phyloP scores from a whole-genome alignment of 1,140 invertebrate genomes.

The Piezodorus guildinii region DNA sequence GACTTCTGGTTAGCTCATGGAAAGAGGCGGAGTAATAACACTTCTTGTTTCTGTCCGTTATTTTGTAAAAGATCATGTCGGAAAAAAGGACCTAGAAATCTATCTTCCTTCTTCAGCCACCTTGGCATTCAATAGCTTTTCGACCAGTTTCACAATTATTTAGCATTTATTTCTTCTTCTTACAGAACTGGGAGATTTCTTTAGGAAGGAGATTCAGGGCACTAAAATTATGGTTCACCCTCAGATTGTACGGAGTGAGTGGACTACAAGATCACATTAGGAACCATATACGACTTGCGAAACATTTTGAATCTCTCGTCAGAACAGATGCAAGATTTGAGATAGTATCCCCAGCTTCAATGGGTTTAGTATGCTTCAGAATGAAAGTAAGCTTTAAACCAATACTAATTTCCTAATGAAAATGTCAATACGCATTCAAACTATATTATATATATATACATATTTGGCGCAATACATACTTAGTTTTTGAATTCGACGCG shows the following conservation, averaged over 20 bases:
- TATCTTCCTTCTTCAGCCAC: too few relatives aligned
- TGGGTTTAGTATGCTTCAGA: slow-evolving; percentile 83
- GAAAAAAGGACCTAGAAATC: too few relatives aligned
- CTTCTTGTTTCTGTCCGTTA: too few relatives aligned
- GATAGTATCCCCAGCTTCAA: slow-evolving; percentile 50
- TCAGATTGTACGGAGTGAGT: slow-evolving; percentile 69
- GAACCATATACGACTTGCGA: slow-evolving; percentile 58
- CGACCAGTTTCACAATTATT: too few relatives aligned
- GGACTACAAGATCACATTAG: slow-evolving; percentile 70
- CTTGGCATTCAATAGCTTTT: too few relatives aligned
- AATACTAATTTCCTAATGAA: too few relatives aligned
- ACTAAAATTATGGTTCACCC: slow-evolving; percentile 88
- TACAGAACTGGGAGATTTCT: slow-evolving; percentile 89
- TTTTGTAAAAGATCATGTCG: too few relatives aligned
- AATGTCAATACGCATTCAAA: background rate
- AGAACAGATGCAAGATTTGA: slow-evolving; percentile 63
- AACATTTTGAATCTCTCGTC: slow-evolving; percentile 61
- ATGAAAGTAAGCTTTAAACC: slow-evolving; percentile 44
- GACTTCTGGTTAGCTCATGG: too few relatives aligned
- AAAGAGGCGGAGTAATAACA: too few relatives aligned
- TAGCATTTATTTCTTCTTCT: slow-evolving; percentile 15
- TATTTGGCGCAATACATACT: too few relatives aligned
- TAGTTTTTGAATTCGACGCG: too few relatives aligned
- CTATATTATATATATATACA: too few relatives aligned
- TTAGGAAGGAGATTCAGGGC: slow-evolving; percentile 81